A percentile compares a stretch with the other conserved stretches of the same genome.
Conservation (phyloP, 2,888 invertebrate genomes). For the Melipona bicolor region DNA sequence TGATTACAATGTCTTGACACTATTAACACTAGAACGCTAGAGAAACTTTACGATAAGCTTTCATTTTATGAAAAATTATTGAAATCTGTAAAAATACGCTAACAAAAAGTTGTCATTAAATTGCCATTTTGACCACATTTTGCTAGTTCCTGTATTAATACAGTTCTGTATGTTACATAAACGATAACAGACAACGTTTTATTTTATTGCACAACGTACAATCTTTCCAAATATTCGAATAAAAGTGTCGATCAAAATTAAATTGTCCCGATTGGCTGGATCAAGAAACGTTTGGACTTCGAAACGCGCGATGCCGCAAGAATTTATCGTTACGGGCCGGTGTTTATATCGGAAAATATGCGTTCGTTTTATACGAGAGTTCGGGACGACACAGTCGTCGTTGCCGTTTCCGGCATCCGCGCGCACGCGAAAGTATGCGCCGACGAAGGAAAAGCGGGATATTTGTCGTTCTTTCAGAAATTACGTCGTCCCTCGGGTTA, state of each 20-base stretch:
- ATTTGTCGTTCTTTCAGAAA: conserved; percentile 35
- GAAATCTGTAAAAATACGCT: no score
- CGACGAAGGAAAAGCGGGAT: conserved; percentile 16
- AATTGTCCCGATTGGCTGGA: background rate
- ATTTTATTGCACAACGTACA: no score
- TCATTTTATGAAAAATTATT: no score
- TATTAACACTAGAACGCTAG: background rate
- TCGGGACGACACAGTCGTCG: background rate
- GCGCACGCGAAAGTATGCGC: conserved; percentile 7
- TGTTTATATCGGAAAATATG: conserved; percentile 51
- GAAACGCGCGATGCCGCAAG: background rate
- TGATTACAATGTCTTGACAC: background rate
- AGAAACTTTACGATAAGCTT: no score
- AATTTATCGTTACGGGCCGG: conserved; percentile 30
- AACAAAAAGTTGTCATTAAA: no score
- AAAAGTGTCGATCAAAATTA: background rate
- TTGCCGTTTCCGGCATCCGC: conserved; percentile 16
- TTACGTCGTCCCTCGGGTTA: conserved; percentile 1
- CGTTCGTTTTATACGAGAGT: conserved; percentile 14
- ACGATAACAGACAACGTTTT: no score
- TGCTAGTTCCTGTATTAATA: no score
- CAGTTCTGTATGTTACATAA: background rate
- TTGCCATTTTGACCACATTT: no score
- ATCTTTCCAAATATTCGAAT: background rate
- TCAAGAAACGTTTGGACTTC: background rate